Base-by-base conservation (phyloP, 1,140 invertebrate species). In the Sycobia sp. region DNA sequence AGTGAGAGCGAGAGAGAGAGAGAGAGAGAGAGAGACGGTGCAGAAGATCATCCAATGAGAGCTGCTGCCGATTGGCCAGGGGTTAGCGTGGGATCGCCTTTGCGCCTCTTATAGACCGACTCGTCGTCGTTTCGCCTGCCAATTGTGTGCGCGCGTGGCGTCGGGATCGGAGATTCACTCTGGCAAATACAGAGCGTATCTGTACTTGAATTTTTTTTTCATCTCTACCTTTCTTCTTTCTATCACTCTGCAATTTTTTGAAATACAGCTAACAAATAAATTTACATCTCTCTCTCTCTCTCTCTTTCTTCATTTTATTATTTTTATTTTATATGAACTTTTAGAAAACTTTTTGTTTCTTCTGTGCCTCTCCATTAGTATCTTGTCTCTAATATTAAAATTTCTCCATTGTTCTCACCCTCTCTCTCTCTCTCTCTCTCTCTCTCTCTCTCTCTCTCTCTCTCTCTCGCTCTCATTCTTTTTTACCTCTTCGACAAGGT, bases 101-200 rank as follows among this genome's bases (percentile, higher is more conserved):
- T 41, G 23, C 41, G 58, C 47, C 65, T 63, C 71, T 72, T 74
- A 72, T 70, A 75, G 69, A 69, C 70, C 56, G 22, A 29, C 44
- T 49, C 44, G 23, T n/a, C 14, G 23, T 29, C 29, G 54, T 53
- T 62, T 50, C 65, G 68, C 54, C 61, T 46, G 66, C 65, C 66
- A 67, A 67, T 65, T 67, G 57, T 62, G 54, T 54, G 44, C 54
- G 61, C 61, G 44, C 54, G 61, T 54, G 53, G 47, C 59, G 56
- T 62, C 58, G 57, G 38, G 47, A 60, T 60, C 25, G 23, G 22
- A 32, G 38, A 43, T 53, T 36, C n/a, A n/a, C n/a, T 29, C 57
- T 32, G n/a, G 25, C 38, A 49, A 32, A 25, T 9, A 20, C 34
- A 38, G 20, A 5, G 39, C 11, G 16, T 29, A n/a, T 18, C 27